phyloP scores from a whole-genome alignment of 2,888 invertebrate genomes.

The Schrankia costaestrigalis region DNA sequence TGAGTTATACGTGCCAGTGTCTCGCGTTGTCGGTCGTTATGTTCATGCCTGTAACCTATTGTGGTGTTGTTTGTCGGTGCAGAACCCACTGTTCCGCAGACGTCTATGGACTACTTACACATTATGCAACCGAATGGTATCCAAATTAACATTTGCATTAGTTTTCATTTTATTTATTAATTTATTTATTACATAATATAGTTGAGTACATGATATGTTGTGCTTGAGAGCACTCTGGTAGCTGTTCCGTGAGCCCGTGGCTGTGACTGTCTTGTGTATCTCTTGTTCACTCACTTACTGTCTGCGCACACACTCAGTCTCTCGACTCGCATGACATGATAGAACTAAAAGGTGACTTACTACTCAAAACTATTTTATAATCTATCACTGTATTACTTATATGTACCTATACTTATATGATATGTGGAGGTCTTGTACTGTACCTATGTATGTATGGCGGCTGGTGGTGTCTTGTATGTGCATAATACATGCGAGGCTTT shows the following conservation, averaged over 20 bases:
- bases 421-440: too few relatives aligned
- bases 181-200: constrained; percentile 35
- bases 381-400: constrained; percentile 57
- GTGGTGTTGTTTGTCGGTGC: constrained; percentile 76
- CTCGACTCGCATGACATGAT: constrained; percentile 64
- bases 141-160: constrained; percentile 67
- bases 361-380: constrained; percentile 83
- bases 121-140: constrained; percentile 78
- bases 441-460: constrained; percentile 50
- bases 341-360: constrained; percentile 84
- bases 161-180: constrained; percentile 46
- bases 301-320: constrained; percentile 30
- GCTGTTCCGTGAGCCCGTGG: constrained; percentile 63
- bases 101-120: constrained; percentile 78
- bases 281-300: constrained; percentile 34
- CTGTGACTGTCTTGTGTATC: constrained; percentile 68
- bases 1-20: constrained; percentile 26
- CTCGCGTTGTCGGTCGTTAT: constrained; percentile 19
- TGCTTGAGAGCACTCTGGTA: constrained; percentile 29
- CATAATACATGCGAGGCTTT: constrained; percentile 65
- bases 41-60: constrained; percentile 72
- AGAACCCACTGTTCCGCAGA: constrained; percentile 78
- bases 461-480: too few relatives aligned
- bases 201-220: constrained; percentile 32
- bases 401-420: constrained; percentile 26